A percentile compares a stretch with the other conserved stretches of the same genome.
Evolutionary conservation across 2,888 invertebrate species (phyloP).

Genomic region (Branchellion lobata): DNA sequence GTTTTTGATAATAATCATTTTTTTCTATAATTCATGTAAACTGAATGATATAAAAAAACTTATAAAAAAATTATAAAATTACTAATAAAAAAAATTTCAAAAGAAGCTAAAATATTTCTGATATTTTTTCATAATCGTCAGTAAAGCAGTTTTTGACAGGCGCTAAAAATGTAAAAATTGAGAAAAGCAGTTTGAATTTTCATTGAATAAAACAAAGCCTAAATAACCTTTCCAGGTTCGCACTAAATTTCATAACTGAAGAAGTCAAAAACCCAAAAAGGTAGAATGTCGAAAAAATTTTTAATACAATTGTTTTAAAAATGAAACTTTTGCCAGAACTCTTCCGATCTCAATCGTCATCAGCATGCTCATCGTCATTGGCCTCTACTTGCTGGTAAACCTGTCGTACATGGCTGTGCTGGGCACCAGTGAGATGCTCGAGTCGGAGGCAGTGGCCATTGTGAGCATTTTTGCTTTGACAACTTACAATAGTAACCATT

Average conservation of each 20-base stretch:
- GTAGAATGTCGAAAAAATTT: slow-evolving; percentile 50
- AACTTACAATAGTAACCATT: not conserved
- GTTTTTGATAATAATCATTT: no score
- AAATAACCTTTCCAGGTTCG: no score
- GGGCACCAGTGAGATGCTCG: slow-evolving; percentile 48
- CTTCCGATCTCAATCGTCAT: slow-evolving; percentile 83
- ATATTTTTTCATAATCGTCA: no score
- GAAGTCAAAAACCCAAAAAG: slow-evolving; percentile 60
- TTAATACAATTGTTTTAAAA: not conserved
- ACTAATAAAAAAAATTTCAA: no score
- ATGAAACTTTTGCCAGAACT: slow-evolving; percentile 64
- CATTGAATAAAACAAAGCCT: no score
- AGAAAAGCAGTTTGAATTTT: no score
- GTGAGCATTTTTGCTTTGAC: slow-evolving; percentile 45
- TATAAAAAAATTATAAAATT: no score
- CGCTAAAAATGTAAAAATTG: no score
- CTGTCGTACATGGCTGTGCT: slow-evolving; percentile 51
- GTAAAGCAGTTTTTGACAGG: no score
- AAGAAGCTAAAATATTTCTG: no score
- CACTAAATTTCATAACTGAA: slow-evolving; percentile 60
- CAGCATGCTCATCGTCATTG: slow-evolving; percentile 83
- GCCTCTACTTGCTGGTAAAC: slow-evolving; percentile 81
- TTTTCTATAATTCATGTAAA: no score
- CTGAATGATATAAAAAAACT: no score
- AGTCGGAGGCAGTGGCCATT: slow-evolving; percentile 52